Base-by-base conservation (phyloP, 2,888 invertebrate genomes). In the Capitulum mitella region DNA sequence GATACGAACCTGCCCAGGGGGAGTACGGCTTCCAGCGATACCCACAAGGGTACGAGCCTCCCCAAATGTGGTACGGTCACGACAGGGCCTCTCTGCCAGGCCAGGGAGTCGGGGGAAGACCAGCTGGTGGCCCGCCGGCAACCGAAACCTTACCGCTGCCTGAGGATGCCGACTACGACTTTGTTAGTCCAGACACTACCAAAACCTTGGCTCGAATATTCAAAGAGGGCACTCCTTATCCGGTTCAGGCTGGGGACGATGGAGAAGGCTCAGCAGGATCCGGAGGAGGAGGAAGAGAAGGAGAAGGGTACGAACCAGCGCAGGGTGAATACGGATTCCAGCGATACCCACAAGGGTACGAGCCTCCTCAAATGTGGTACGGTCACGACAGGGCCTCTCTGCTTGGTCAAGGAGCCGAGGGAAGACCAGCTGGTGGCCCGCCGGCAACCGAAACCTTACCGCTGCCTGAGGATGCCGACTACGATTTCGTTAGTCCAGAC, bases 331-430 rank as follows among this genome's bases (percentile, higher is more conserved):
- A 58, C 58, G 58, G 58, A 26, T 58, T 29, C 29, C 58, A 58
- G 58, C 58, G 58, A 29, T 58, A 58, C 58, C 58, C 58, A 10
- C 58, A 58, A 29, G 58, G 58, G n/a, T 64, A 64, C 34, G 64
- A 64, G 34, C 64, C 64, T 1, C 32, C 64, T 3, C 64, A 64
- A 19, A 32, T 64, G 64, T 64, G 64, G 64, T 64, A 64, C 34
- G 64, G 64, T 3, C 64, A 64, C 22, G 64, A 64, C 16, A 29
- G 34, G 1, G 32, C 64, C 34, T 34, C 34, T 1, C 64, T 64
- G 26, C 6, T 26, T 26, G 22, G 54, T 26, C 54, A 5, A 29
- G 8, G 12, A 26, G 29, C 10, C 58, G 10, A n/a, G 43, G 43
- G 43, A 43, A 5, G 12, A 43, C 6, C 6, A 8, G 6, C 12